phyloP scores from a whole-genome alignment of 1,140 invertebrate species.

The Eriosoma lanigerum region DNA sequence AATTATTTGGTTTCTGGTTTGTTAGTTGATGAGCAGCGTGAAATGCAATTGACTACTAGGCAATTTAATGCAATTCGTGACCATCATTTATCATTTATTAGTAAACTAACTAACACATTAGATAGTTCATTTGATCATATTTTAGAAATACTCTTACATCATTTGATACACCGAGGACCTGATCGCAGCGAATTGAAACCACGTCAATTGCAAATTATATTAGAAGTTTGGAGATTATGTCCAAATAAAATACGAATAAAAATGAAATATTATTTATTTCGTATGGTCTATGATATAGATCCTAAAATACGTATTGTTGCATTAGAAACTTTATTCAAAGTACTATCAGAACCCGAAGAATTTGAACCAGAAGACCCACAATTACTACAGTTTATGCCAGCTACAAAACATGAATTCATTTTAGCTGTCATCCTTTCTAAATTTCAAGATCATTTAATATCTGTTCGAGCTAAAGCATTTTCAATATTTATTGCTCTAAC shows the following conservation, averaged over 20 bases:
- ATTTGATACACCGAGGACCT: slow-evolving; percentile 44
- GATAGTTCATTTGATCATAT: slow-evolving; percentile 12
- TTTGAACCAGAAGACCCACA: slow-evolving; percentile 11
- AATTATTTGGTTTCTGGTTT: neutral
- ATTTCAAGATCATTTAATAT: slow-evolving; percentile 45
- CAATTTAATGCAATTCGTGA: slow-evolving; percentile 44
- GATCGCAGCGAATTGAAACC: slow-evolving; percentile 45
- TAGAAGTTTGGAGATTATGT: slow-evolving; percentile 38
- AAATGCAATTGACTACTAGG: slow-evolving; percentile 42
- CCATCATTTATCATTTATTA: slow-evolving; percentile 44
- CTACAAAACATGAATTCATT: slow-evolving; percentile 43
- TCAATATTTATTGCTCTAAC: slow-evolving; percentile 28
- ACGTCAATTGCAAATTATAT: slow-evolving; percentile 42
- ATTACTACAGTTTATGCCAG: slow-evolving; percentile 25
- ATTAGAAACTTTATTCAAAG: slow-evolving; percentile 27
- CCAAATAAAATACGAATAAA: slow-evolving; percentile 42
- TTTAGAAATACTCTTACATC: slow-evolving; percentile 40
- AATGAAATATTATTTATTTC: slow-evolving; percentile 41
- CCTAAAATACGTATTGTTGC: slow-evolving; percentile 41
- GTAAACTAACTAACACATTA: slow-evolving; percentile 29
- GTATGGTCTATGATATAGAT: slow-evolving; percentile 35
- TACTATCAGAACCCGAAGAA: slow-evolving; percentile 47
- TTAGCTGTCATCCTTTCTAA: slow-evolving; percentile 35
- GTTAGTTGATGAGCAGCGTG: slow-evolving; percentile 35
- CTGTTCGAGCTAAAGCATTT: slow-evolving; percentile 36